phyloP scores from a whole-genome alignment of 2,888 invertebrate species.

The Girardia tigrina region DNA sequence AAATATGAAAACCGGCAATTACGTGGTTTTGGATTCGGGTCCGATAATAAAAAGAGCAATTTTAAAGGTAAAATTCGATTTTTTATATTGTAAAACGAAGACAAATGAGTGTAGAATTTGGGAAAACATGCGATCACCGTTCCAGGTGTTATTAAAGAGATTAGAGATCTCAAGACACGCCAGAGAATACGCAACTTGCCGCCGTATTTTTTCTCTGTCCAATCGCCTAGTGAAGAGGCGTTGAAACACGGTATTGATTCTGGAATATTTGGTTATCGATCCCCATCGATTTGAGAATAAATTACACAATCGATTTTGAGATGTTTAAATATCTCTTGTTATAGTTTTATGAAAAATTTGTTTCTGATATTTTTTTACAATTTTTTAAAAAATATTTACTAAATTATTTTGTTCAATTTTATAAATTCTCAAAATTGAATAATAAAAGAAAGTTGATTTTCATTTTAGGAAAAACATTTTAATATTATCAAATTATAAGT shows the following conservation, averaged over 20 bases:
- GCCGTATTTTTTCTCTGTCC: neutral
- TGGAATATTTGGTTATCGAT: too few relatives aligned
- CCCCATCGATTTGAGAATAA: too few relatives aligned
- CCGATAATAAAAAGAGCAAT: neutral
- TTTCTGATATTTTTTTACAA: too few relatives aligned
- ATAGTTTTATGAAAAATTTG: too few relatives aligned
- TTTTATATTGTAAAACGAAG: neutral
- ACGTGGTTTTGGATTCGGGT: neutral
- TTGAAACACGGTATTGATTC: neutral
- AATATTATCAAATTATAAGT: too few relatives aligned
- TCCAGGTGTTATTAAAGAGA: neutral
- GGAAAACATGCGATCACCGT: neutral
- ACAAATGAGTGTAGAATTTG: neutral
- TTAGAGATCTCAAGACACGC: neutral
- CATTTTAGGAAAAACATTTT: too few relatives aligned
- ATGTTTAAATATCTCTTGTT: too few relatives aligned
- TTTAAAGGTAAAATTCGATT: neutral
- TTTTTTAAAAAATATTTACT: too few relatives aligned
- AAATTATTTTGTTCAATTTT: too few relatives aligned
- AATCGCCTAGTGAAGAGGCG: neutral
- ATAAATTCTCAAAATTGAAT: too few relatives aligned
- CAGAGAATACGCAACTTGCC: neutral
- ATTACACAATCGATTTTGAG: too few relatives aligned
- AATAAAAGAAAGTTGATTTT: too few relatives aligned
- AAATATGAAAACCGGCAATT: conserved; percentile 1